Evolutionary conservation across 37 sponge, comb jelly and placozoan species (phyloP).

Genomic region (Geodia barretti): DNA sequence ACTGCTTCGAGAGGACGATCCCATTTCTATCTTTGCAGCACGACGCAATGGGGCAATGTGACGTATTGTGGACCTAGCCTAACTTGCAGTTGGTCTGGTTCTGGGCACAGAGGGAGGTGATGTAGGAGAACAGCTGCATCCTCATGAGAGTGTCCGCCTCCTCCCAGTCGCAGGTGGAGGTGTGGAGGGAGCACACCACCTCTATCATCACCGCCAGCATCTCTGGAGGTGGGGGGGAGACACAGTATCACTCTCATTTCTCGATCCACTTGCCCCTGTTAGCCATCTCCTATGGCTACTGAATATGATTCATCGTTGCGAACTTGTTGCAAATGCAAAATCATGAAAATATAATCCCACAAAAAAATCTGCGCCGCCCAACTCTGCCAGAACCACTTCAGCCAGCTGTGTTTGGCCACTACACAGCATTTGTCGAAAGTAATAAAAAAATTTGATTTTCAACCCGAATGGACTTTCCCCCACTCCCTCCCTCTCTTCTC

Average conservation of each 20-base stretch:
- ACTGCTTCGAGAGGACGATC: slow-evolving; percentile 7
- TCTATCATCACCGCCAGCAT: slow-evolving; percentile 60
- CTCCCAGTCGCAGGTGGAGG: slow-evolving; percentile 13
- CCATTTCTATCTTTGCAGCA: background rate
- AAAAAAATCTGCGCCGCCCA: background rate
- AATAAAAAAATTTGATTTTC: background rate
- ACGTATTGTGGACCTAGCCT: slow-evolving; percentile 7
- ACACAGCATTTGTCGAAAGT: background rate
- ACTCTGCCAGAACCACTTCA: background rate
- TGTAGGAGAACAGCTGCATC: slow-evolving; percentile 58
- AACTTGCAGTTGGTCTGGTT: slow-evolving; percentile 60
- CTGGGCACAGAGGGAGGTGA: slow-evolving; percentile 54
- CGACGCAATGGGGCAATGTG: background rate
- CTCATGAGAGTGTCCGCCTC: slow-evolving; percentile 37
- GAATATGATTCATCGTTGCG: no score
- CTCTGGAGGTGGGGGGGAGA: slow-evolving; percentile 5
- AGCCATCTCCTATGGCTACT: no score
- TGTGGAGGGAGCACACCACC: slow-evolving; percentile 39
- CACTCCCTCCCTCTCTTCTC: background rate
- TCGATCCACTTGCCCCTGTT: no score
- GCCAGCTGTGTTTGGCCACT: background rate
- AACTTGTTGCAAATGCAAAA: no score
- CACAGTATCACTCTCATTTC: no score
- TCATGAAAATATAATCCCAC: no score
- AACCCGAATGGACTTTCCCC: background rate